phyloP scores from a whole-genome alignment of 2,113 vertebrate species.

The Megaceryle maxima region DNA sequence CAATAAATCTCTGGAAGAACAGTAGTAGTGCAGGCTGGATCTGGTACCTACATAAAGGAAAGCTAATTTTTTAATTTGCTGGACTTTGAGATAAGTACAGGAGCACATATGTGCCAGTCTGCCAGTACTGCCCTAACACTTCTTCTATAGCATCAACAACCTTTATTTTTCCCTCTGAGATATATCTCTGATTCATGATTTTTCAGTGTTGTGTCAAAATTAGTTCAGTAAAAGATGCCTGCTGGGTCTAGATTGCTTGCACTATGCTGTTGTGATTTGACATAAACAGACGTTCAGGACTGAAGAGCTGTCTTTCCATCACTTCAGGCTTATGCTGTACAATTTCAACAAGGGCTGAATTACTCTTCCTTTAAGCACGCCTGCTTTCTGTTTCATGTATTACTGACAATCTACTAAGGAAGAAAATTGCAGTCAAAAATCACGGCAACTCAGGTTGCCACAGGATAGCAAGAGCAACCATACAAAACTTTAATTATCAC shows the following conservation, averaged over 20 bases:
- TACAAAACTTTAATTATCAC: constrained; percentile 27
- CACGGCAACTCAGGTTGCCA: neutral
- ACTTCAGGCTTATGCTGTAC: neutral
- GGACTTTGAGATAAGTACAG: neutral
- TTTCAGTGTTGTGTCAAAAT: constrained; percentile 26
- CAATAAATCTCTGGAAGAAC: neutral
- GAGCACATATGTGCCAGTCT: neutral
- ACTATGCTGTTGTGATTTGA: constrained; percentile 40
- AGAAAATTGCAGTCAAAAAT: constrained; percentile 44
- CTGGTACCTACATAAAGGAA: neutral
- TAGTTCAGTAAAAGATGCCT: neutral
- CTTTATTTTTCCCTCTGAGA: neutral
- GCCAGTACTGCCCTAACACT: neutral
- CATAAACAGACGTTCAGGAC: constrained; percentile 9
- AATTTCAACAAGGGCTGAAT: constrained; percentile 2
- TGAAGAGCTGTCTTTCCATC: neutral
- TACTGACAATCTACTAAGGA: neutral
- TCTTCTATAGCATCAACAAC: neutral
- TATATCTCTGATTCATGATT: neutral
- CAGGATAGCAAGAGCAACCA: neutral
- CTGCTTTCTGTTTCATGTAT: neutral
- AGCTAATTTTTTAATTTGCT: neutral
- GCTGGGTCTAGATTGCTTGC: neutral
- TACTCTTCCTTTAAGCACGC: neutral
- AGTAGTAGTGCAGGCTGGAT: neutral